Conservation (phyloP, 2,113 vertebrate genomes). For the Campylomormyrus numenius region DNA sequence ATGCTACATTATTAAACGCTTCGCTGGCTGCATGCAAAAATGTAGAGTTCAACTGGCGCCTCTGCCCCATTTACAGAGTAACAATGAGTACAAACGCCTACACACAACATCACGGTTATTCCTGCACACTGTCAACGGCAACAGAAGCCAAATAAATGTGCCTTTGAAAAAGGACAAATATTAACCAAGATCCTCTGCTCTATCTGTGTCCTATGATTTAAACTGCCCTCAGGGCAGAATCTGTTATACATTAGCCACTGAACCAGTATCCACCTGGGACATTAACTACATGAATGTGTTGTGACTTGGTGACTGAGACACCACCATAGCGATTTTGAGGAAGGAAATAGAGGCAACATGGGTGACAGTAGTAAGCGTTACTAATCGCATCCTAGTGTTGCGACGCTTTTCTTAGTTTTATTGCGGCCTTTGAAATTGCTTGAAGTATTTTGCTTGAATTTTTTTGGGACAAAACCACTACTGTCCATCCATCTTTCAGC, state of each 20-base stretch:
- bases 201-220: neutral
- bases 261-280: neutral
- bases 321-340: neutral
- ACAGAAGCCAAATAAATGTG: neutral
- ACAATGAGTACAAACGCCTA: neutral
- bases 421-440: neutral
- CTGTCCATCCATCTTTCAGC: neutral
- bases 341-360: neutral
- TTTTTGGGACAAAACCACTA: neutral
- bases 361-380: neutral
- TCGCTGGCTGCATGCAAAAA: neutral
- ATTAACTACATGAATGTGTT: neutral
- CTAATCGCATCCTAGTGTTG: neutral
- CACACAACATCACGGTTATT: neutral
- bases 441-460: neutral
- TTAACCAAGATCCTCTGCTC: neutral
- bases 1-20: neutral
- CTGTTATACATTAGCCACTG: neutral
- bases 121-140: neutral
- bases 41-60: neutral
- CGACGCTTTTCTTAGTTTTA: neutral
- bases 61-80: neutral
- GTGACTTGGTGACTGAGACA: neutral
- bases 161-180: neutral
- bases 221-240: neutral